Percentiles rank a stretch among this genome's conserved stretches.
phyloP scores from a whole-genome alignment of 2,797 vertebrate genomes.

The Muscicapa comitata region DNA sequence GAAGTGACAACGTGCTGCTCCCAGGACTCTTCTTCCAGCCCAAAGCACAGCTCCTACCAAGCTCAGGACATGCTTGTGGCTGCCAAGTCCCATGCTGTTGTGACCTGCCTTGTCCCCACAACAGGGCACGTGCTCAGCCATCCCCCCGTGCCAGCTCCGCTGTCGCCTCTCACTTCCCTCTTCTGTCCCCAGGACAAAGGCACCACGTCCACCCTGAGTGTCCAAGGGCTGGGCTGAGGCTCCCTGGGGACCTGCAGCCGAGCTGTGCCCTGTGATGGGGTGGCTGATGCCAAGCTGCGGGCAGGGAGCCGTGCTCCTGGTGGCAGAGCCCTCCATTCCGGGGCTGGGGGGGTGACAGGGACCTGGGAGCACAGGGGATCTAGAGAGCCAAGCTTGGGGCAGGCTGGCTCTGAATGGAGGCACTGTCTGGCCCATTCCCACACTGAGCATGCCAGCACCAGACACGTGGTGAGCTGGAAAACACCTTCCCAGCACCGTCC shows the following conservation, averaged over 20 bases:
- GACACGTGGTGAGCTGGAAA: not conserved
- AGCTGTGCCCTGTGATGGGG: not conserved
- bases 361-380: rapidly evolving
- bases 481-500: not conserved
- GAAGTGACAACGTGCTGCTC: not conserved
- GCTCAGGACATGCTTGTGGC: rapidly evolving
- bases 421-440: not conserved
- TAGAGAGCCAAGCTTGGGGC: not conserved
- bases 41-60: not conserved
- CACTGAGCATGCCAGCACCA: not conserved
- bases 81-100: rapidly evolving
- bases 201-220: not conserved
- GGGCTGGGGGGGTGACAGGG: not conserved
- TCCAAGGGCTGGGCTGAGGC: not conserved
- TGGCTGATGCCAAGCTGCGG: not conserved
- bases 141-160: rapidly evolving
- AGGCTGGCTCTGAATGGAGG: not conserved
- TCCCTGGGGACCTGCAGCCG: rapidly evolving
- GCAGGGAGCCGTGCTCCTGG: rapidly evolving
- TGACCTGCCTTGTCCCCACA: not conserved
- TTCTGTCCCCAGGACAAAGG: not conserved
- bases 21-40: not conserved
- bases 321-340: rapidly evolving
- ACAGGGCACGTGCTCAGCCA: rapidly evolving
- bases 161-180: not conserved